Evolutionary conservation across 2,888 invertebrate species (phyloP).

Genomic region (Stenolophus ochropezus): DNA sequence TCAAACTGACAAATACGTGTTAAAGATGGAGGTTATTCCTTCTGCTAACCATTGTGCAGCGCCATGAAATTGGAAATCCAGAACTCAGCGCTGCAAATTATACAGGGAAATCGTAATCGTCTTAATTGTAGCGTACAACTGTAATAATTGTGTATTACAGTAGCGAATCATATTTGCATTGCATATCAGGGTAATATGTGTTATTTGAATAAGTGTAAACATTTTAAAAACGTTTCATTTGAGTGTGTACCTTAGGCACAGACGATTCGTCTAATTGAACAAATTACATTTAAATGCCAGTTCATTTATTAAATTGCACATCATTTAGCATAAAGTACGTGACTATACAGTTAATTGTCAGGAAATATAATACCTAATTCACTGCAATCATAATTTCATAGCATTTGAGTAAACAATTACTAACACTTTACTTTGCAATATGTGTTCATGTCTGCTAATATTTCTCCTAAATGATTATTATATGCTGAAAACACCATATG

Average conservation of each 20-base stretch:
- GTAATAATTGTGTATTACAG: background rate
- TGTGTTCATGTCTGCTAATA: conserved; percentile 17
- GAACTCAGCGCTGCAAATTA: background rate
- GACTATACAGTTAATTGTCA: conserved; percentile 32
- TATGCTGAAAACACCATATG: background rate
- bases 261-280: conserved; percentile 40
- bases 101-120: background rate
- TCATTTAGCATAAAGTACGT: conserved; percentile 42
- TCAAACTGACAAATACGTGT: background rate
- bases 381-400: conserved; percentile 31
- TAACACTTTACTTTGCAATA: conserved; percentile 34
- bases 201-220: conserved; percentile 22
- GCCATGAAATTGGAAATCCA: background rate
- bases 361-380: conserved; percentile 44
- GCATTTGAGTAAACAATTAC: conserved; percentile 35
- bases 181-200: conserved; percentile 18
- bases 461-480: conserved; percentile 5
- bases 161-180: conserved; percentile 9
- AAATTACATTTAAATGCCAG: conserved; percentile 41
- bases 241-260: background rate
- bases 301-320: conserved; percentile 27
- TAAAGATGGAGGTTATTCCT: background rate
- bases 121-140: background rate
- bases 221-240: conserved; percentile 20
- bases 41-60: background rate